These are phyloP conservation scores for Drosophila subquinaria DNA, from an alignment of 2,888 invertebrate species.

Conservation along the genomic window DNA sequence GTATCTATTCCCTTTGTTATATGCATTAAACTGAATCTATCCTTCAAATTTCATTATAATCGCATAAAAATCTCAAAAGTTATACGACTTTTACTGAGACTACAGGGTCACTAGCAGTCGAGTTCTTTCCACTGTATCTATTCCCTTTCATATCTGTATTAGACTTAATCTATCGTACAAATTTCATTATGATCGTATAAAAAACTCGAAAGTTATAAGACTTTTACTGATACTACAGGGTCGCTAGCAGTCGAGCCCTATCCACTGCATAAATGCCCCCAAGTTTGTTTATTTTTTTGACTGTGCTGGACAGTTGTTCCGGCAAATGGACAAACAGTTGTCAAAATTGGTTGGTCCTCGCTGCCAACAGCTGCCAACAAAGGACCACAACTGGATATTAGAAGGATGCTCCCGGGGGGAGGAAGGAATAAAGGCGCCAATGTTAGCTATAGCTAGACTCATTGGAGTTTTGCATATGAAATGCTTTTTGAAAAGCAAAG, in stretches of 20 bases:
- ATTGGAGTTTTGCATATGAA: constrained; percentile 72
- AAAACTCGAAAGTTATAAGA: not conserved
- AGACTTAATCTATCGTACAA: not conserved
- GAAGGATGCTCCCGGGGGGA: not conserved
- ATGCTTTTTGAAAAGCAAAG: constrained; percentile 56
- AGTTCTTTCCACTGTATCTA: not conserved
- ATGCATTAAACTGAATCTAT: not conserved
- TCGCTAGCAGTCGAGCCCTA: not conserved
- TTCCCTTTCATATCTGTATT: not conserved
- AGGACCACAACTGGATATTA: constrained; percentile 33
- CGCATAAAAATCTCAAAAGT: not conserved
- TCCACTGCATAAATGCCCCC: not conserved
- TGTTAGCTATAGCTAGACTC: constrained; percentile 47
- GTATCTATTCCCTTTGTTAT: not conserved
- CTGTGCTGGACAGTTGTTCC: constrained; percentile 33
- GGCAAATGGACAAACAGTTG: constrained; percentile 79
- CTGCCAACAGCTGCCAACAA: constrained; percentile 67
- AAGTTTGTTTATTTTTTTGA: constrained; percentile 10
- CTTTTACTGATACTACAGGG: not conserved
- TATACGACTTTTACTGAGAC: not conserved
- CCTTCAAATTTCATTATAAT: not conserved
- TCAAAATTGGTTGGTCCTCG: constrained; percentile 72
- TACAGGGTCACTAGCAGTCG: not conserved
- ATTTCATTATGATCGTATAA: not conserved
- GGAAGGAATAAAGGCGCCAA: not conserved